Evolutionary conservation across 2,888 invertebrate genomes (phyloP), one percentile per base, ranked within the genome.

Genomic region (Thyatira batis): DNA sequence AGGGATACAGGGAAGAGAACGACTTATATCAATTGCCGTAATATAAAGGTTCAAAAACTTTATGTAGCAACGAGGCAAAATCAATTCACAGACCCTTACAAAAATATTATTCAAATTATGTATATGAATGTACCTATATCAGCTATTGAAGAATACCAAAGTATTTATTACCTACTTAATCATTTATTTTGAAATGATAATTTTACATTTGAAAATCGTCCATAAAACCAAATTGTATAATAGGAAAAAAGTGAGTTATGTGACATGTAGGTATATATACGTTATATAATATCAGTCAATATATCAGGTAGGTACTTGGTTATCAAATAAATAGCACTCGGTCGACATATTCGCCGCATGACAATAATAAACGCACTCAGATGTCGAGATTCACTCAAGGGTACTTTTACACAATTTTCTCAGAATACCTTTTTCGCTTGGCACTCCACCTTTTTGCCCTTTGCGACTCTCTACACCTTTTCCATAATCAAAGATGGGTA

Each of bases 401-500:
- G 78, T 75, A 67, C 82, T 82, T 80, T 83, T 80, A 85, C 77
- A 83, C 82, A 86, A 85, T 85, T 86, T 84, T 65, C 76, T 67
- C 67, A 69, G 73, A 71, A 63, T 78, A 82, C 81, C 80, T 81
- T 85, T 85, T 85, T 74, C 66, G 63, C 67, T 74, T 64, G 67
- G 61, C 78, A 75, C 82, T 83, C 74, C 78, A 84, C 82, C 77
- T 81, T 83, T 82, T 76, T 71, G 70, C 76, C 75, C 79, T 79
- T 74, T 75, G 76, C 80, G 72, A 76, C 76, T 79, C 82, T 77
- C 84, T 85, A 81, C 82, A 84, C 80, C 80, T 82, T 85, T 84
- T n/a, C 83, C 77, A 83, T 85, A 85, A 86, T 84, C 82, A 87
- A 84, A 84, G 82, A 69, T 79, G 76, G 77, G 70, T 80, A 80